Base-by-base conservation (phyloP, 2,113 vertebrate species). In the Triplophysa tibetana region DNA sequence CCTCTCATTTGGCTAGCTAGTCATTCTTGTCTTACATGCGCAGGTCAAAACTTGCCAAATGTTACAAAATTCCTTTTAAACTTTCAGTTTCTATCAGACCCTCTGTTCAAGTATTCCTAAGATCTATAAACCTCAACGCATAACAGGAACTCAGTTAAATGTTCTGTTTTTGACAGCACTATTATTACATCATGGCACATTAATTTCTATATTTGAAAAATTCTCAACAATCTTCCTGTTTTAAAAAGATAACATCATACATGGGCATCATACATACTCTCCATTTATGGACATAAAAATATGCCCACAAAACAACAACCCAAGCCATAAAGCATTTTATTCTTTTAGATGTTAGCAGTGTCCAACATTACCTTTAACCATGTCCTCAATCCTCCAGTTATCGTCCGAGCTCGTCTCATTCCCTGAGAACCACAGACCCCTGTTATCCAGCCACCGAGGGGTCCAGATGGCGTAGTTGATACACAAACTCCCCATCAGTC, bases 401-500 rank as follows among this genome's bases (percentile, higher is more conserved):
- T 17, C 17, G 12, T 86, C 79, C 14, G 33, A 58, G 17, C 24
- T 67, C 13, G 87, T 89, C 70, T 70, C 48, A 26, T 91, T 92
- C 82, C 61, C 77, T 7, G 61, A 38, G 0, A 80, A 26, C 93
- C 93, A 94, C 52, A 93, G 87, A 63, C 93, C 92, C 24, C 3
- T 8, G 2, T 82, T 68, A 13, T 86, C 88, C 52, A 93, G 82
- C 93, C 93, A 94, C 77, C 67, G 83, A 0, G 91, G 90, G 1
- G 87, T 89, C 83, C 88, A 93, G 33, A 93, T 90, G 0, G 93
- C 88, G 0, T 89, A 93, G 69, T 77, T 77, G 73, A 94, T 85
- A 66, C 84, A 91, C 60, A 92, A 63, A 78, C 91, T 92, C 10
- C 93, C 93, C 9, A 52, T 50, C 26, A 93, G 68, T 1, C 91